Base-by-base conservation (phyloP, 2,888 invertebrate species). In the Drosophila fungiperda region DNA sequence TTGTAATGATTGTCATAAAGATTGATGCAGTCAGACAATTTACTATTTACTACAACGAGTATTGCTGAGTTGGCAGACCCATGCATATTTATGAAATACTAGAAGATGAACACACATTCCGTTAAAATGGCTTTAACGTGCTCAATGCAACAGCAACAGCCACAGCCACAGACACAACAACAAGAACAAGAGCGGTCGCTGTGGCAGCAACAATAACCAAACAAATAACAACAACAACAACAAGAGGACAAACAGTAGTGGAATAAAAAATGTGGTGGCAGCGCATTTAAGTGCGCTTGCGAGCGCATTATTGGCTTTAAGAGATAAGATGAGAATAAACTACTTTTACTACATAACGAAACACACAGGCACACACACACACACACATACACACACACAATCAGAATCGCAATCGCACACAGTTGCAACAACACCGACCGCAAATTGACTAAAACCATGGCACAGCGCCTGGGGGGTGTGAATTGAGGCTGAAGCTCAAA, bases 321-420 rank as follows among this genome's bases (percentile, higher is more conserved):
- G 87, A 89, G 87, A 87, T 90, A 90, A 87, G 87, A 89, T 89
- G 85, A 74, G 75, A 89, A 90, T 89, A 87, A 89, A 90, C 90
- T 89, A 90, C 90, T 87, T 89, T 84, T 89, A 72, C 73, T 62
- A 73, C 73, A 68, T 81, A 71, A 52, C 72, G 71, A 55, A 62
- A 59, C 52, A 70, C 61, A 69, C 66, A 58, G 15, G 40, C 6
- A 48, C 35, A 42, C 36, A 52, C 23, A 32, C 3, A 65, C 36
- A 73, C 26, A 53, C 36, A 62, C 65, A 54, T 17, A 45, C 17
- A 62, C 33, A 59, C 11, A 62, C 42, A 62, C 50, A 45, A 45
- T 63, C 45, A 70, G 40, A 54, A 42, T 64, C 60, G 23, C 52
- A 80, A 58, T 45, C 23, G 23, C 26, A 42, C 38, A 65, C 50